Evolutionary conservation across 1,140 invertebrate genomes (phyloP).

Genomic region (Drosophila lowei): DNA sequence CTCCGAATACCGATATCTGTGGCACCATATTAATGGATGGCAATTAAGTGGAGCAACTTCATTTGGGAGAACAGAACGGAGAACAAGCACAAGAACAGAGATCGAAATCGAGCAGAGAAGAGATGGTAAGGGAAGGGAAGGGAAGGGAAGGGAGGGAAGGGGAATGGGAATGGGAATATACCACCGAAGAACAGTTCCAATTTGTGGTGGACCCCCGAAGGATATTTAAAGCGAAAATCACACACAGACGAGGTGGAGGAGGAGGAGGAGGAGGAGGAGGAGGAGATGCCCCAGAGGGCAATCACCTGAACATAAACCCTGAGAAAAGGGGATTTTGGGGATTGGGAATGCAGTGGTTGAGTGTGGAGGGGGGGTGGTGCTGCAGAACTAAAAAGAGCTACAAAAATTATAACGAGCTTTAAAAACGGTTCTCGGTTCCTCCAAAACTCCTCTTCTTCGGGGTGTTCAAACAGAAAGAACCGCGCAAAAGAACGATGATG

Average conservation of each 20-base stretch:
- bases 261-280: no score
- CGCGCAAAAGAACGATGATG: constrained; percentile 20
- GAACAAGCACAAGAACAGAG: constrained; percentile 3
- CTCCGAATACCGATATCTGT: not conserved
- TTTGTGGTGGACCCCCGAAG: constrained; percentile 44
- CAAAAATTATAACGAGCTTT: constrained; percentile 74
- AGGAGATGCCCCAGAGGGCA: constrained; percentile 53
- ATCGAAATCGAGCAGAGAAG: constrained; percentile 22
- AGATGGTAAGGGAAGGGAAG: not conserved
- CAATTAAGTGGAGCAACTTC: constrained; percentile 66
- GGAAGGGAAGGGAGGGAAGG: not conserved
- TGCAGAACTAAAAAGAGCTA: constrained; percentile 3
- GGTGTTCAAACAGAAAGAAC: constrained; percentile 63
- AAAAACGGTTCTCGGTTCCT: constrained; percentile 50
- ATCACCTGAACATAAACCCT: constrained; percentile 48
- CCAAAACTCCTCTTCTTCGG: not conserved
- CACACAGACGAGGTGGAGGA: not conserved
- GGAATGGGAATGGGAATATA: not conserved
- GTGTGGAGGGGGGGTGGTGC: constrained; percentile 1
- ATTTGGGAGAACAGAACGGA: constrained; percentile 39
- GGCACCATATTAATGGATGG: constrained; percentile 46
- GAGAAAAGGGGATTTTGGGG: not conserved
- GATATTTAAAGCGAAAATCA: constrained; percentile 58
- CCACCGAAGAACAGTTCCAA: constrained; percentile 45
- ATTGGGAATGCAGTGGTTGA: not conserved